Evolutionary conservation across 2,113 vertebrate genomes (phyloP), one percentile per base, ranked within the genome.

Genomic region (Mirza zaza): DNA sequence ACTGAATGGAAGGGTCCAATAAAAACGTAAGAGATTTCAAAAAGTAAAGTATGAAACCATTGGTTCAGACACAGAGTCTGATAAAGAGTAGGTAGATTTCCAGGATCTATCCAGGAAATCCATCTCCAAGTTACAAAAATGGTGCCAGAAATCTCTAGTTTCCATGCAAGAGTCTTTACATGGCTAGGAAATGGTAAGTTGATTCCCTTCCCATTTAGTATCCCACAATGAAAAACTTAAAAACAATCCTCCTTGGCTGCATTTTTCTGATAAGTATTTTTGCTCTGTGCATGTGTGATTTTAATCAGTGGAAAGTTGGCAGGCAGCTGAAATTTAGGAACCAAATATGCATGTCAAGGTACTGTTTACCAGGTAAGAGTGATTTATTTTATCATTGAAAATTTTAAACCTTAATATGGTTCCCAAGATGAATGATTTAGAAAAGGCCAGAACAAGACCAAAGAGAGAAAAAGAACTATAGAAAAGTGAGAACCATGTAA

Each of bases 251-350:
- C 34, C 36, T 25, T 73, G 61, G 68, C 29, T 52, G 45, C 11
- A 29, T 65, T 80, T 85, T 34, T 65, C 27, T 67, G 73, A 70
- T 86, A 70, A 92, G 55, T 63, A 45, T 65, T 79, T 87, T 87
- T 92, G 42, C 39, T 96, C 63, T 36, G 4, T 94, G 57, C n/a
- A 90, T n/a, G 21, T 27, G 52, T 57, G 36, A n/a, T 88, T 96
- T 70, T 48, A 90, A 23, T 55, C 39, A 34, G 77, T 63, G 34
- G 65, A 67, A 84, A 71, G 75, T 29, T 85, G 90, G 39, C 82
- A 88, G 84, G 39, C 90, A 95, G 52, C 79, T 95, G 76, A 84
- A 92, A 96, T 87, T 92, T 55, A 68, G 92, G 82, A 86, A 63
- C 29, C 32, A 76, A 79, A 84, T 84, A 76, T 39, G 13, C 77